Percentiles rank a stretch among this genome's conserved stretches.
These are phyloP conservation scores for Lasaia peninsularis DNA, from an alignment of 1,140 invertebrate species.

Conservation along the genomic window DNA sequence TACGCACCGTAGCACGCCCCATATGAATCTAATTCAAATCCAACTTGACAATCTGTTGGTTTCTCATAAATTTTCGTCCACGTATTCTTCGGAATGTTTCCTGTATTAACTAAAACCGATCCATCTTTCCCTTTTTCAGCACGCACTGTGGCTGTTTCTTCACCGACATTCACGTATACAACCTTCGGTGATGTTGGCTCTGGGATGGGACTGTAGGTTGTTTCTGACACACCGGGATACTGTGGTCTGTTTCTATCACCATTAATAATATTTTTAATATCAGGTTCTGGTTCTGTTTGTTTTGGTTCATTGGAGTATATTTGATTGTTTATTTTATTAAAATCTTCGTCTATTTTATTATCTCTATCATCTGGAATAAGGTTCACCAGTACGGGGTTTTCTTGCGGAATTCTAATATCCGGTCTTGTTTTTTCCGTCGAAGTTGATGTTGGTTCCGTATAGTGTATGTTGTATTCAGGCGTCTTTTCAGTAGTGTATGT, in stretches of 20 bases:
- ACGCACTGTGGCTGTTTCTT: slow-evolving; percentile 38
- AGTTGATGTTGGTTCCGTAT: slow-evolving; percentile 8
- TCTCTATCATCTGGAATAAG: slow-evolving; percentile 14
- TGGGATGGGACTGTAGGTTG: slow-evolving; percentile 27
- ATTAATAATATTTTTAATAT: not conserved
- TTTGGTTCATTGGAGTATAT: slow-evolving; percentile 18
- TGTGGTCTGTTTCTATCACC: not conserved
- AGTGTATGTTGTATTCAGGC: slow-evolving; percentile 13
- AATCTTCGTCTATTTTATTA: slow-evolving; percentile 12
- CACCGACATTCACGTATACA: slow-evolving; percentile 38
- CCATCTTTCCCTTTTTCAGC: slow-evolving; percentile 46
- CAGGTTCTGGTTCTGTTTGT: slow-evolving; percentile 14
- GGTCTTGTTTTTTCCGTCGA: not conserved
- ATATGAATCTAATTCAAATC: slow-evolving; percentile 76
- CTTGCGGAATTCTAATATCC: not conserved
- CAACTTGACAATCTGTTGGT: slow-evolving; percentile 59
- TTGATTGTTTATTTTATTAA: slow-evolving; percentile 17
- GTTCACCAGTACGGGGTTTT: slow-evolving; percentile 1
- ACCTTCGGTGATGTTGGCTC: slow-evolving; percentile 35
- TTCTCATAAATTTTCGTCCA: slow-evolving; percentile 51
- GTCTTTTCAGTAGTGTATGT: slow-evolving; percentile 15
- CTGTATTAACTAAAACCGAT: slow-evolving; percentile 46
- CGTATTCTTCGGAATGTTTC: slow-evolving; percentile 50
- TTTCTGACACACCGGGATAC: slow-evolving; percentile 29
- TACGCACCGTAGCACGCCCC: slow-evolving; percentile 64